Base-by-base conservation (phyloP, 1,140 invertebrate species). In the Nasonia vitripennis region DNA sequence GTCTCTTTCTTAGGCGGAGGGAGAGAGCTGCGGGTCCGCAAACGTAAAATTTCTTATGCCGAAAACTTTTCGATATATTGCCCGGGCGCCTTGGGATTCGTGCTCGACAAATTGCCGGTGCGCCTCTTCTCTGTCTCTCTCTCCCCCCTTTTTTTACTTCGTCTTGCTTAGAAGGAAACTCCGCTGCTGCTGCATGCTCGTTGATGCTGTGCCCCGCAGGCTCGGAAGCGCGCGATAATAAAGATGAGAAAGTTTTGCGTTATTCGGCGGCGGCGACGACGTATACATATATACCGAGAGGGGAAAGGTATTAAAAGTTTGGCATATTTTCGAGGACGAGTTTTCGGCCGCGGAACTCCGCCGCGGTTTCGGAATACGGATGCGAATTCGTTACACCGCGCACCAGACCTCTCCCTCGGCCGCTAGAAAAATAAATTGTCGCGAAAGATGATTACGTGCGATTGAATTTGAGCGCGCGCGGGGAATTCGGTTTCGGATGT, bases 11-110 rank as follows among this genome's bases (percentile, higher is more conserved):
- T 3, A 55, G 51, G 5, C 55, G 20, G 31, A 23, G 71, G 45
- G 77, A 51, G 34, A 77, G 37, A 48, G 37, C 83, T 78, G 62
- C 68, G 77, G 37, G 77, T 7, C 41, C 77, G 71, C 51, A 62
- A 82, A 82, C 71, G 73, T 37, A 67, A 81, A 86, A 81, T 86
- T 86, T 86, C 84, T 81, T 82, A 71, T 70, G 77, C 73, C 84
- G 51, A 77, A 86, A 86, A 86, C 55, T 86, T 86, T 82, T 78
- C 84, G 84, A 86, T 86, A 81, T 80, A 80, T 86, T 45, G 55
- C 70, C 45, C 14, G 14, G 12, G 31, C 55, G 23, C 34, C 79
- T 34, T 68, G 74, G 79, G 79, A 84, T 84, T 73, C 68, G 45
- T 79, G 48, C 77, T 62, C 83, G 83, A 81, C 78, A 85, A 85